phyloP scores from a whole-genome alignment of 2,113 vertebrate species.

The Notarius quadriscutis region DNA sequence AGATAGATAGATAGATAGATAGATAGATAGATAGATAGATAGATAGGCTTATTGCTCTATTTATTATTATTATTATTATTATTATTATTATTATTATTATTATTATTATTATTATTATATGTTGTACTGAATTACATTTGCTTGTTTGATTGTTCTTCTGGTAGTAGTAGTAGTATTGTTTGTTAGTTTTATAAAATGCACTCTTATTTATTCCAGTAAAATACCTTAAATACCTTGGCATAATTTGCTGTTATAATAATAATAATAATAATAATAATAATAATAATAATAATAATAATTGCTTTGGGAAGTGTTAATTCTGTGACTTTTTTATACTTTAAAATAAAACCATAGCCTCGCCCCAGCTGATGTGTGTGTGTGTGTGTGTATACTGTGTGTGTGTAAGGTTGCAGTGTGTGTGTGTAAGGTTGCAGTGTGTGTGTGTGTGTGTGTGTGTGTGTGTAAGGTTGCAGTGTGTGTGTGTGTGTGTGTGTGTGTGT shows the following conservation, averaged over 20 bases:
- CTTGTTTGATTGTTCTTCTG: background rate
- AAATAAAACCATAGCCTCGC: background rate
- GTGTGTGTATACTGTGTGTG: too few relatives aligned
- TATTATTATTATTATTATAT: too few relatives aligned
- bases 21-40: background rate
- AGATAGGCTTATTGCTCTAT: too few relatives aligned
- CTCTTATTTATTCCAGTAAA: background rate
- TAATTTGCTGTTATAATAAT: too few relatives aligned
- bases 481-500: slow-evolving; percentile 17
- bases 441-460: slow-evolving; percentile 12
- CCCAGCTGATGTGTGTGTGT: background rate
- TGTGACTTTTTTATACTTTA: background rate
- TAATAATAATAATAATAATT: too few relatives aligned
- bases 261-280: too few relatives aligned
- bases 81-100: too few relatives aligned
- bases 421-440: background rate
- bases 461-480: background rate
- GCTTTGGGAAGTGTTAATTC: too few relatives aligned
- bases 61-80: too few relatives aligned
- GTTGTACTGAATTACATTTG: background rate
- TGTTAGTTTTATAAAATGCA: too few relatives aligned
- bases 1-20: background rate
- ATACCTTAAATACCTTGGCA: too few relatives aligned
- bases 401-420: slow-evolving; percentile 2
- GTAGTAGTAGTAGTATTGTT: background rate